Evolutionary conservation across 2,888 invertebrate species (phyloP).

Genomic region (Ischnus inquisitorius): DNA sequence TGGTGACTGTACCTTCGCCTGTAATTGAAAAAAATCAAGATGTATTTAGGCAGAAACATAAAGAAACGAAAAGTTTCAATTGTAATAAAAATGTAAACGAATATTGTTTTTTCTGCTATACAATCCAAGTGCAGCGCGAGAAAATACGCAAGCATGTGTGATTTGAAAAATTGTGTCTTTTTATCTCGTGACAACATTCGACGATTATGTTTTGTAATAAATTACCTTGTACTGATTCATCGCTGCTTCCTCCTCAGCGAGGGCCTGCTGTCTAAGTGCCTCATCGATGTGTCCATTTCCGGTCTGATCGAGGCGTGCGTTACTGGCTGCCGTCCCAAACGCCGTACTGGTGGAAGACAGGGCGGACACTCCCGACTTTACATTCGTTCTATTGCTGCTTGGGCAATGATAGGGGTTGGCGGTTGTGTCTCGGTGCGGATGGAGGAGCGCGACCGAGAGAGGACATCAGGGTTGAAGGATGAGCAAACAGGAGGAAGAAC

Average conservation of each 20-base stretch:
- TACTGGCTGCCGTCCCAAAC: conserved; percentile 94
- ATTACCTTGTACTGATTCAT: conserved; percentile 97
- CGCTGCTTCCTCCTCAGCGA: conserved; percentile 98
- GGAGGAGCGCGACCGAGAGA: conserved; percentile 66
- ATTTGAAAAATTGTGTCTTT: too few species aligned
- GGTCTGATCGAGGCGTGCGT: conserved; percentile 89
- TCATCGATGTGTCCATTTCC: conserved; percentile 94
- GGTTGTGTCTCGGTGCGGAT: conserved; percentile 68
- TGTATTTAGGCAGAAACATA: not conserved
- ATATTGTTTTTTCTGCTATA: too few species aligned
- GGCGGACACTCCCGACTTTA: conserved; percentile 95
- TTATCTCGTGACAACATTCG: not conserved
- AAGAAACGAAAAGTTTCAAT: not conserved
- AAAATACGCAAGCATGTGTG: too few species aligned
- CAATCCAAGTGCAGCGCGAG: too few species aligned
- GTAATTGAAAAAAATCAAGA: conserved; percentile 60
- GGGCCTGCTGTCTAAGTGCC: conserved; percentile 92
- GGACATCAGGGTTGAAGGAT: conserved; percentile 45
- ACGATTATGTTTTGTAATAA: not conserved
- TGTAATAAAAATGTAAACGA: not conserved
- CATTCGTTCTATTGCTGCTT: conserved; percentile 94
- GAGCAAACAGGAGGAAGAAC: conserved; percentile 70
- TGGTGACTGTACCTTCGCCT: conserved; percentile 93
- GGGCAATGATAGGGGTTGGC: conserved; percentile 78
- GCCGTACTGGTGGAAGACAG: conserved; percentile 95